These are phyloP conservation scores for Arnoldichthys spilopterus DNA, from an alignment of 2,797 vertebrate genomes.

Conservation along the genomic window DNA sequence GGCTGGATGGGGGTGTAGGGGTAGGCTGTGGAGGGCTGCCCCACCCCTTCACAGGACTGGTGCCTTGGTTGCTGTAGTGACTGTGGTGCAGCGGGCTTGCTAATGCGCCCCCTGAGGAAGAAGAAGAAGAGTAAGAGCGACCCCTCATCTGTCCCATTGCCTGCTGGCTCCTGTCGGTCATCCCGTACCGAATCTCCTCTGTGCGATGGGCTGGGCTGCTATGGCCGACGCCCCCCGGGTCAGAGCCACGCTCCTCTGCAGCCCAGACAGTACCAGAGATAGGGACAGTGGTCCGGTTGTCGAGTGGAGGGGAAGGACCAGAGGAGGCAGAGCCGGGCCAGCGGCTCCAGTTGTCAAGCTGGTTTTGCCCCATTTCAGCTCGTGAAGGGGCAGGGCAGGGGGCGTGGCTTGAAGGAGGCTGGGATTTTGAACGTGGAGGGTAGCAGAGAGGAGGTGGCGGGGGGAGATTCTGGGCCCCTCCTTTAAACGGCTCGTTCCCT, in stretches of 20 bases:
- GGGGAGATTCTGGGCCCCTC: constrained; percentile 91
- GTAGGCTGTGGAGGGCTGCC: constrained; percentile 57
- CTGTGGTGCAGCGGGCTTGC: constrained; percentile 74
- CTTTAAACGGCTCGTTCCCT: constrained; percentile 90
- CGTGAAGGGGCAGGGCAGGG: constrained; percentile 57
- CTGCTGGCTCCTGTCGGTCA: constrained; percentile 72
- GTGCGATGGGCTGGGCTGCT: constrained; percentile 76
- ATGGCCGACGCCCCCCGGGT: constrained; percentile 75
- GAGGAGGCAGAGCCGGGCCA: constrained; percentile 72
- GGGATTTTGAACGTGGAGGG: constrained; percentile 82
- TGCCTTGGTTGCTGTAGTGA: constrained; percentile 75
- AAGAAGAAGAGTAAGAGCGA: constrained; percentile 76
- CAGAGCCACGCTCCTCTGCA: constrained; percentile 68
- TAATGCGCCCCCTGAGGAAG: constrained; percentile 75
- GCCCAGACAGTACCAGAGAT: constrained; percentile 75
- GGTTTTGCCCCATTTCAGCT: constrained; percentile 79
- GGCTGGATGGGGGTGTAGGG: constrained; percentile 65
- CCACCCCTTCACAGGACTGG: constrained; percentile 59
- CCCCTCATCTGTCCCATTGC: constrained; percentile 75
- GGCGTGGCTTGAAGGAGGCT: constrained; percentile 70
- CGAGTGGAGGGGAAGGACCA: constrained; percentile 77
- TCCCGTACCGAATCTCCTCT: constrained; percentile 82
- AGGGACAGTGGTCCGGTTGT: constrained; percentile 71
- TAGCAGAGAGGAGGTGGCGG: constrained; percentile 92
- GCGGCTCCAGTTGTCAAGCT: constrained; percentile 84